Percentiles rank a stretch among this genome's conserved stretches.
These are phyloP conservation scores for Tribolium castaneum DNA, from an alignment of 1,140 invertebrate genomes.

Conservation along the genomic window DNA sequence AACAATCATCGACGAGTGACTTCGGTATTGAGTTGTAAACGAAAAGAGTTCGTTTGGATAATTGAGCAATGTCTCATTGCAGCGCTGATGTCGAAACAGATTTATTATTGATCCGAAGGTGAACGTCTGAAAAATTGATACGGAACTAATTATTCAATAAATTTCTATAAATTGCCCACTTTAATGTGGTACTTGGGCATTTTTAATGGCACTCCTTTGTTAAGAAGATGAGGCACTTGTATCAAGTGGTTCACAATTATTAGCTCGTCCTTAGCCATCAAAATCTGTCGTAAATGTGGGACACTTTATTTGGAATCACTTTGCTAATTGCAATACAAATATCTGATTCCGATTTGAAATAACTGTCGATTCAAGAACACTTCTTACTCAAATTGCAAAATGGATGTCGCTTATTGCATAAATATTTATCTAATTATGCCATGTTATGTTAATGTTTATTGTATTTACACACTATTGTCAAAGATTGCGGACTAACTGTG, in stretches of 20 bases:
- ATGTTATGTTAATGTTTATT: neutral
- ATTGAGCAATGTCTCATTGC: too few relatives aligned
- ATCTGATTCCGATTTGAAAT: constrained; percentile 34
- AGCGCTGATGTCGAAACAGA: neutral
- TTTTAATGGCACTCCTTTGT: constrained; percentile 26
- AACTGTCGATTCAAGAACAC: constrained; percentile 37
- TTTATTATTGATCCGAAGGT: neutral
- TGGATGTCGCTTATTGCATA: constrained; percentile 15
- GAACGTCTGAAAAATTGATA: neutral
- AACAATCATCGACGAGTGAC: neutral
- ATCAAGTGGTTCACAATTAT: constrained; percentile 38
- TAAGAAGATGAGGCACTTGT: constrained; percentile 12
- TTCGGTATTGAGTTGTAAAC: neutral
- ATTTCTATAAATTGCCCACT: neutral
- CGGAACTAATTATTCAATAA: neutral
- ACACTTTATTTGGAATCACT: constrained; percentile 36
- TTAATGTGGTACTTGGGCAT: neutral
- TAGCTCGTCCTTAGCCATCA: constrained; percentile 31
- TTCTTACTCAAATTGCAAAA: constrained; percentile 1
- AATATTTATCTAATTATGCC: constrained; percentile 34
- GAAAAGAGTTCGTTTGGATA: too few relatives aligned
- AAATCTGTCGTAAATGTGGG: constrained; percentile 42
- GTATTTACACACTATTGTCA: neutral
- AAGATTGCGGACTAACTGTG: neutral
- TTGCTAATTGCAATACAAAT: constrained; percentile 43